phyloP scores from a whole-genome alignment of 1,140 invertebrate species.

The Pogonus chalceus region DNA sequence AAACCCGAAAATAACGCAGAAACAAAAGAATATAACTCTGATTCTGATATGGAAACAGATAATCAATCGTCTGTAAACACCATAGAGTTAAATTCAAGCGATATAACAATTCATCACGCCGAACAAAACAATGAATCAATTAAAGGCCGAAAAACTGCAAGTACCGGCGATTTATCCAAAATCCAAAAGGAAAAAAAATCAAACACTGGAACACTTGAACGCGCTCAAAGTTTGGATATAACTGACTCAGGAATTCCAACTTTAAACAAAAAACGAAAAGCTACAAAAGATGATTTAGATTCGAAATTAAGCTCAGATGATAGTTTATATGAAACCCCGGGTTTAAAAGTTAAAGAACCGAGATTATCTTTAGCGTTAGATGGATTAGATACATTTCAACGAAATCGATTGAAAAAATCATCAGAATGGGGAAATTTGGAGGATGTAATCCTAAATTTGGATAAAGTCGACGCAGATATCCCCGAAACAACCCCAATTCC shows the following conservation, averaged over 20 bases:
- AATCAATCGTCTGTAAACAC: conserved; percentile 40
- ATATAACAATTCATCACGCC: conserved; percentile 62
- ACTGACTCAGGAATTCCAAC: conserved; percentile 48
- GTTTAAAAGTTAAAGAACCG: conserved; percentile 44
- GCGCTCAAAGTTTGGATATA: conserved; percentile 73
- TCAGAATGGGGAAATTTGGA: conserved; percentile 67
- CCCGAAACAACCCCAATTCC: conserved; percentile 13
- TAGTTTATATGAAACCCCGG: conserved; percentile 25
- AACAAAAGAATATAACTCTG: conserved; percentile 26
- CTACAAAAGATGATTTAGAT: conserved; percentile 30
- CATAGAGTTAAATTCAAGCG: conserved; percentile 60
- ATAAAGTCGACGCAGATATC: conserved; percentile 7
- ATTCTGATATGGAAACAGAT: conserved; percentile 43
- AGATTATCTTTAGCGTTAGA: conserved; percentile 49
- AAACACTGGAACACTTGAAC: conserved; percentile 51
- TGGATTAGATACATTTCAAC: conserved; percentile 53
- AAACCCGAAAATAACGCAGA: conserved; percentile 10
- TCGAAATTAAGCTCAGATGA: conserved; percentile 24
- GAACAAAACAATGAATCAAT: conserved; percentile 47
- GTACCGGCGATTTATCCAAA: conserved; percentile 67
- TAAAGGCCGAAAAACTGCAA: conserved; percentile 65
- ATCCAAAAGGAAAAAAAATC: conserved; percentile 50
- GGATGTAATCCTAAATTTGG: conserved; percentile 49
- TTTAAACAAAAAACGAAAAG: conserved; percentile 58
- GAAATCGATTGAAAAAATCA: conserved; percentile 56